These are phyloP conservation scores for Anthonomus grandis DNA, from an alignment of 1,140 invertebrate species.

Conservation along the genomic window DNA sequence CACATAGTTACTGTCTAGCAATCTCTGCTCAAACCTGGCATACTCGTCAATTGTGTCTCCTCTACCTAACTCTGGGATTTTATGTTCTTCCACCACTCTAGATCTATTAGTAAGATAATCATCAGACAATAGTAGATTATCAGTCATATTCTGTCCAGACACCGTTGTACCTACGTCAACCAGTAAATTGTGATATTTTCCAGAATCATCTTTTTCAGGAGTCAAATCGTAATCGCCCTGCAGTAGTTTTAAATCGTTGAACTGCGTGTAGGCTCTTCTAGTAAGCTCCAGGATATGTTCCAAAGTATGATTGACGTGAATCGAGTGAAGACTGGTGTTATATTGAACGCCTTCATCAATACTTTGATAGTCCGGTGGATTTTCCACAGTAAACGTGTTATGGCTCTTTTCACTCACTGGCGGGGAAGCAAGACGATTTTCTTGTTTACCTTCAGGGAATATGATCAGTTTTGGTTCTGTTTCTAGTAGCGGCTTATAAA, in stretches of 20 bases:
- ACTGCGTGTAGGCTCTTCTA: slow-evolving; percentile 13
- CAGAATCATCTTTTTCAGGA: slow-evolving; percentile 22
- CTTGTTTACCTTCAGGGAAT: too few relatives aligned
- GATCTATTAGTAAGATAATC: too few relatives aligned
- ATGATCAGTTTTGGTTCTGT: slow-evolving; percentile 13
- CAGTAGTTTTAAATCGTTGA: slow-evolving; percentile 23
- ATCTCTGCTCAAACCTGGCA: background rate
- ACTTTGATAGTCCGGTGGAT: background rate
- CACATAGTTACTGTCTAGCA: background rate
- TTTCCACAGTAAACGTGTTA: slow-evolving; percentile 13
- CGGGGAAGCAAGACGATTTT: background rate
- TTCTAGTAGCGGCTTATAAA: slow-evolving; percentile 23
- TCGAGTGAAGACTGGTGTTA: slow-evolving; percentile 3
- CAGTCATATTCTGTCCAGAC: slow-evolving; percentile 14
- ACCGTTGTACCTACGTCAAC: slow-evolving; percentile 23
- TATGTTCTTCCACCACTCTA: background rate
- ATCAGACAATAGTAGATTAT: slow-evolving; percentile 14
- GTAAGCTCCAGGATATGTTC: slow-evolving; percentile 11
- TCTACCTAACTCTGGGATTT: background rate
- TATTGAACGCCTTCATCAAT: slow-evolving; percentile 5
- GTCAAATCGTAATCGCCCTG: slow-evolving; percentile 30
- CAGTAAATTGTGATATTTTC: slow-evolving; percentile 29
- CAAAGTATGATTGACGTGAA: slow-evolving; percentile 8
- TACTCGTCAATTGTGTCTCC: background rate
- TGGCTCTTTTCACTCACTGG: background rate